These are phyloP conservation scores for Streblospio benedicti DNA, from an alignment of 1,140 invertebrate species.

Conservation along the genomic window DNA sequence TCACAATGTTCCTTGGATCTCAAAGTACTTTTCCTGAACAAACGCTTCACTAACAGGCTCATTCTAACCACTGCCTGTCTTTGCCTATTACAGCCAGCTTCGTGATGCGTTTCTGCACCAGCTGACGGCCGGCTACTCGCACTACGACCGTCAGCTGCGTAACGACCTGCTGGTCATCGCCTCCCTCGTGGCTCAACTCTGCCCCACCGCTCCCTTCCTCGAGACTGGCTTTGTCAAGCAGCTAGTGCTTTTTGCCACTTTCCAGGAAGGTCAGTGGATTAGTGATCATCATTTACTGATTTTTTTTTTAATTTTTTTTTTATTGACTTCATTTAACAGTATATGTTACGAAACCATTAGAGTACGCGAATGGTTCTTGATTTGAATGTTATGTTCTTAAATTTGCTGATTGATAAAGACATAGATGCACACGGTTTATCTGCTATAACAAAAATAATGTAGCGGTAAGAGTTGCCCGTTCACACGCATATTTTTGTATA, in stretches of 20 bases:
- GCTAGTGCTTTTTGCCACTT: constrained; percentile 44
- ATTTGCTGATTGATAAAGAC: background rate
- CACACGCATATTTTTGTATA: background rate
- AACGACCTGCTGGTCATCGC: constrained; percentile 45
- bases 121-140: constrained; percentile 42
- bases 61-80: too few species aligned
- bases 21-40: too few species aligned
- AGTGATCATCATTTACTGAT: constrained; percentile 9
- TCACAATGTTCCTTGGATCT: too few species aligned
- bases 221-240: constrained; percentile 47
- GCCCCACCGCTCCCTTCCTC: constrained; percentile 42
- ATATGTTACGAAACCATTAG: too few species aligned
- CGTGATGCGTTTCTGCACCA: constrained; percentile 44
- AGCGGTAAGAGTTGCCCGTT: background rate
- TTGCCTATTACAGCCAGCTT: constrained; percentile 33
- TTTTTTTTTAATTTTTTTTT: constrained; percentile 14
- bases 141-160: constrained; percentile 44
- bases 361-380: too few species aligned
- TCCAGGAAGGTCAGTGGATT: constrained; percentile 41
- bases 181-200: constrained; percentile 31
- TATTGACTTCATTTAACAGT: too few species aligned
- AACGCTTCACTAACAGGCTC: too few species aligned
- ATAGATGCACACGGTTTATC: background rate
- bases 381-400: too few species aligned
- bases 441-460: background rate